A percentile compares a stretch with the other conserved stretches of the same genome.
These are phyloP conservation scores for Mnemiopsis leidyi DNA, from an alignment of 37 sponge, comb jelly and placozoan species.

Conservation along the genomic window DNA sequence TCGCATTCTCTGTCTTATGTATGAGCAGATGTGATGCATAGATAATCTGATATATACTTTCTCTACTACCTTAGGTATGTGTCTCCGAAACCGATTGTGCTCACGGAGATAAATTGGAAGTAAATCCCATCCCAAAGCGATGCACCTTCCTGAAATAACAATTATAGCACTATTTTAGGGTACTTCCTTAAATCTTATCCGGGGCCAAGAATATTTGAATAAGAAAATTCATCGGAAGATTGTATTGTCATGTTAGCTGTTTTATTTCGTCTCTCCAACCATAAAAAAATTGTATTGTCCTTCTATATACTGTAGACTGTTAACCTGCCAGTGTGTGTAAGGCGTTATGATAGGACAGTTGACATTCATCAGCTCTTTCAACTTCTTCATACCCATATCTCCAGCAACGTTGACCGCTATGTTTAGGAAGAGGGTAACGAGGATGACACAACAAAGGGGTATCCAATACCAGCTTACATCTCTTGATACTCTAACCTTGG, in stretches of 20 bases:
- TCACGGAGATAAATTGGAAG: constrained; percentile 14
- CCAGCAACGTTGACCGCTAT: neutral
- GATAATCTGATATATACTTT: no score
- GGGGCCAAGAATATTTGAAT: no score
- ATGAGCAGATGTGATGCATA: no score
- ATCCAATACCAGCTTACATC: constrained; percentile 53
- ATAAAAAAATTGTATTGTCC: no score
- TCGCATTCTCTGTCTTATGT: no score
- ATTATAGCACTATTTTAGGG: neutral
- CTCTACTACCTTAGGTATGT: neutral
- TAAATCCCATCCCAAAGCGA: constrained; percentile 5
- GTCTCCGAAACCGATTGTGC: constrained; percentile 38
- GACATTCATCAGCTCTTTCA: neutral
- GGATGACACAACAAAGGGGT: neutral
- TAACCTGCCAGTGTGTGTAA: constrained; percentile 5
- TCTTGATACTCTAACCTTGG: neutral
- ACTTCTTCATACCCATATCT: neutral
- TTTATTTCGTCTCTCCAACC: no score
- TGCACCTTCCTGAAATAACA: neutral
- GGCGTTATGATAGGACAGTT: neutral
- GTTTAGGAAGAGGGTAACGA: neutral
- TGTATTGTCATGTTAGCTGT: no score
- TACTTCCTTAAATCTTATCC: no score
- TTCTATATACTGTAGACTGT: no score
- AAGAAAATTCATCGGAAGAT: no score